A percentile compares a stretch with the other conserved stretches of the same genome.
Evolutionary conservation across 2,888 invertebrate genomes (phyloP).

Genomic region (Erynnis tages): DNA sequence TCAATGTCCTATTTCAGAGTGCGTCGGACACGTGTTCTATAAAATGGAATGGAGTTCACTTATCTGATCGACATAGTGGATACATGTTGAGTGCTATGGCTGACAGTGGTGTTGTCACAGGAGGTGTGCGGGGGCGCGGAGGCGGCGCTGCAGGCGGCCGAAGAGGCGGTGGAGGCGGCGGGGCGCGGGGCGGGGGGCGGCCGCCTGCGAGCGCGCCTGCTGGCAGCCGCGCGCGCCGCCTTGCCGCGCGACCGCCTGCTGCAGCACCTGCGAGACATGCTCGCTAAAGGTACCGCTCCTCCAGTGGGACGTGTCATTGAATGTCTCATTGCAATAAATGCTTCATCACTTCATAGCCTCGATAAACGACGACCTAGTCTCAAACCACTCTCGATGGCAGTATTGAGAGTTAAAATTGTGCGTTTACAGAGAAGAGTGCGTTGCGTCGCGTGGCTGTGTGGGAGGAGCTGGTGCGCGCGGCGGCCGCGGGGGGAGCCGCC

Average conservation of each 20-base stretch:
- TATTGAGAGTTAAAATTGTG: too few species aligned
- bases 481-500: conserved; percentile 32
- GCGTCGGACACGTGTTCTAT: too few species aligned
- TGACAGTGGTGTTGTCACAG: conserved; percentile 31
- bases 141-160: conserved; percentile 34
- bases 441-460: conserved; percentile 43
- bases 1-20: too few species aligned
- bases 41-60: too few species aligned
- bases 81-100: not conserved
- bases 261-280: conserved; percentile 36
- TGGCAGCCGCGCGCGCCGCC: conserved; percentile 35
- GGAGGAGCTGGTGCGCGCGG: conserved; percentile 45
- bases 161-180: conserved; percentile 35
- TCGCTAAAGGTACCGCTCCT: conserved; percentile 32
- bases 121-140: conserved; percentile 41
- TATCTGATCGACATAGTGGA: too few species aligned
- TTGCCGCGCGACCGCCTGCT: conserved; percentile 30
- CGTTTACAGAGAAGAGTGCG: conserved; percentile 31
- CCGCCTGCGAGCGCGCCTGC: conserved; percentile 26
- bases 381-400: too few species aligned
- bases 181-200: conserved; percentile 28
- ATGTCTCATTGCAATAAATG: not conserved
- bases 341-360: too few species aligned
- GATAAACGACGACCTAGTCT: too few species aligned
- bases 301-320: not conserved